Evolutionary conservation across 1,140 invertebrate genomes (phyloP).

Genomic region (Globodera ellingtonae): DNA sequence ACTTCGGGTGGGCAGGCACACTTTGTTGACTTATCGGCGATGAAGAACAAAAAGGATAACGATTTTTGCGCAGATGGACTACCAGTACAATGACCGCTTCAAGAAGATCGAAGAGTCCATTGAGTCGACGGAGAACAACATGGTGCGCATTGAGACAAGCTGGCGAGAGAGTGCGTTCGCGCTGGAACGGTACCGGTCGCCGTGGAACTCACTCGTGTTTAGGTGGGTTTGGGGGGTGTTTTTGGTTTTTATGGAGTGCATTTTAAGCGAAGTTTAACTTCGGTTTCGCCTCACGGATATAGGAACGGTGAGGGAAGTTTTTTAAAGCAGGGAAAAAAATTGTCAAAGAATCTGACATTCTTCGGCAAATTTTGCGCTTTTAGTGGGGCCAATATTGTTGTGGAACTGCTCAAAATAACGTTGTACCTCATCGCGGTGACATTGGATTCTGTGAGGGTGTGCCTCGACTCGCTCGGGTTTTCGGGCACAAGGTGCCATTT

Average conservation of each 20-base stretch:
- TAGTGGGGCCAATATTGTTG: slow-evolving; percentile 47
- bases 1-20: slow-evolving; percentile 11
- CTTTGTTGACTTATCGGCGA: too few species aligned
- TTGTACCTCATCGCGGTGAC: slow-evolving; percentile 52
- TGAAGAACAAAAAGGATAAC: too few species aligned
- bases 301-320: too few species aligned
- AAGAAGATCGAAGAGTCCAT: slow-evolving; percentile 56
- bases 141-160: slow-evolving; percentile 50
- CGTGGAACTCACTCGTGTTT: slow-evolving; percentile 49
- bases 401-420: slow-evolving; percentile 49
- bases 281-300: too few species aligned
- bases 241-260: too few species aligned
- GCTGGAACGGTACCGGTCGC: background rate
- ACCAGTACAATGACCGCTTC: slow-evolving; percentile 53
- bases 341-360: background rate
- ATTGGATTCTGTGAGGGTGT: slow-evolving; percentile 49
- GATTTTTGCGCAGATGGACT: slow-evolving; percentile 42
- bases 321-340: too few species aligned
- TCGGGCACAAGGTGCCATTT: slow-evolving; percentile 47
- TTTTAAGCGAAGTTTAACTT: too few species aligned
- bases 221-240: too few species aligned
- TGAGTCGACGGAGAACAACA: slow-evolving; percentile 44
- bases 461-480: slow-evolving; percentile 19
- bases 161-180: slow-evolving; percentile 47
- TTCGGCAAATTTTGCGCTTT: slow-evolving; percentile 4